Evolutionary conservation across 1,140 invertebrate genomes (phyloP), one percentile per base, ranked within the genome.

Genomic region (Pomacea maculata): DNA sequence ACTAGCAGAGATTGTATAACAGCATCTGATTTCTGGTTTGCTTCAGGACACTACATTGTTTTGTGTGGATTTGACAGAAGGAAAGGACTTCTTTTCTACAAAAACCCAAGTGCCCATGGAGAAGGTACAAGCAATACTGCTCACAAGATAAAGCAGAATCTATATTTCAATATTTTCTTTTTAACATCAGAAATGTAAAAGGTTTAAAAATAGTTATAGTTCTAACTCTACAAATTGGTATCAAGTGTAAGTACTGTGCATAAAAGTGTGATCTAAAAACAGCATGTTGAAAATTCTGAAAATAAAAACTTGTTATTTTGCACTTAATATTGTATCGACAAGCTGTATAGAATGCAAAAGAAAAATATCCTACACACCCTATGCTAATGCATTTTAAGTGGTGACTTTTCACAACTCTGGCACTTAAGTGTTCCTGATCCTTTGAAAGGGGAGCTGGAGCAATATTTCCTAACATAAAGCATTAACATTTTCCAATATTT

Each of bases 41-140:
- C 83, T 82, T 11, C 82, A 88, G 87, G 87, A 70, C 87, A 88
- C 80, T 88, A 83, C 81, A 78, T 88, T 4, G 85, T 88, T 67
- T 75, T 87, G 19, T 86, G 86, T 84, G 87, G 87, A 2, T 85
- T 65, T 85, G 84, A 88, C 68, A 65, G n/a, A 55, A 83, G 81
- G 45, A 88, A 87, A 74, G 83, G 81, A 71, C 72, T 70, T 25
- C 84, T 88, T 45, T 88, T 81, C 81, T 88, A 86, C 76, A 78
- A 79, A 15, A 79, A 82, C 81, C 71, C 78, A 9, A 82, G 68
- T 71, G 82, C 85, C 17, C 84, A 82, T 83, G 81, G 84, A 83
- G 82, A 83, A 78, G 85, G 86, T 87, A 83, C 75, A 64, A 74
- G 17, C 7, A 12, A 8, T 80, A 73, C 34, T 14, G 45, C 12